These are phyloP conservation scores for Argyresthia goedartella DNA, from an alignment of 2,888 invertebrate genomes.

Conservation along the genomic window DNA sequence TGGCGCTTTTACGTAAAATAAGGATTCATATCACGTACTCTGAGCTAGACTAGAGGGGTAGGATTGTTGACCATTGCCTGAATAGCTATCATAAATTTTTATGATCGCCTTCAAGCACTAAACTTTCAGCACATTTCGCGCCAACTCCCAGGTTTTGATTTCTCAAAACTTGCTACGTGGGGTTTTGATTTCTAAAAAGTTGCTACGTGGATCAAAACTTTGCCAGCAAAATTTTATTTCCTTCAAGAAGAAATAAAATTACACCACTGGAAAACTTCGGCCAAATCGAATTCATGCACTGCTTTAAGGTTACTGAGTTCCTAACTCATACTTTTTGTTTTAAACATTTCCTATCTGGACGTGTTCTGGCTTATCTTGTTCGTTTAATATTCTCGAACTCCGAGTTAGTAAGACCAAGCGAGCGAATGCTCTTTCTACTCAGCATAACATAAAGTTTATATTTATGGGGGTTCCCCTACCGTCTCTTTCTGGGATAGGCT, in stretches of 20 bases:
- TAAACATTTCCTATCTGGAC: neutral
- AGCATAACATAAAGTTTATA: no score
- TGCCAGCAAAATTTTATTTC: slow-evolving; percentile 15
- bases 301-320: slow-evolving; percentile 20
- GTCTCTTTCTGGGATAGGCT: no score
- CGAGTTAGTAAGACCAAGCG: no score
- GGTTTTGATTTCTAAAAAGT: slow-evolving; percentile 19
- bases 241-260: slow-evolving; percentile 22
- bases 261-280: slow-evolving; percentile 18
- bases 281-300: slow-evolving; percentile 26
- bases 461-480: no score
- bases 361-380: neutral
- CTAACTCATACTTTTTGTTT: neutral
- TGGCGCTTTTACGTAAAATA: no score
- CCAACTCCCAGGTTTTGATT: slow-evolving; percentile 16
- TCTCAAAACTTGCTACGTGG: slow-evolving; percentile 11
- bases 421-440: no score
- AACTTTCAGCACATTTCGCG: slow-evolving; percentile 6
- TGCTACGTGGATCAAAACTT: slow-evolving; percentile 1
- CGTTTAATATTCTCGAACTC: neutral
- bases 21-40: neutral
- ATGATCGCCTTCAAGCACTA: slow-evolving; percentile 14
- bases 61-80: slow-evolving; percentile 7
- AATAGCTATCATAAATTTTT: slow-evolving; percentile 19
- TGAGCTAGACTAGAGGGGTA: slow-evolving; percentile 5